Evolutionary conservation across 2,113 vertebrate genomes (phyloP).

Genomic region (Seriola quinqueradiata): DNA sequence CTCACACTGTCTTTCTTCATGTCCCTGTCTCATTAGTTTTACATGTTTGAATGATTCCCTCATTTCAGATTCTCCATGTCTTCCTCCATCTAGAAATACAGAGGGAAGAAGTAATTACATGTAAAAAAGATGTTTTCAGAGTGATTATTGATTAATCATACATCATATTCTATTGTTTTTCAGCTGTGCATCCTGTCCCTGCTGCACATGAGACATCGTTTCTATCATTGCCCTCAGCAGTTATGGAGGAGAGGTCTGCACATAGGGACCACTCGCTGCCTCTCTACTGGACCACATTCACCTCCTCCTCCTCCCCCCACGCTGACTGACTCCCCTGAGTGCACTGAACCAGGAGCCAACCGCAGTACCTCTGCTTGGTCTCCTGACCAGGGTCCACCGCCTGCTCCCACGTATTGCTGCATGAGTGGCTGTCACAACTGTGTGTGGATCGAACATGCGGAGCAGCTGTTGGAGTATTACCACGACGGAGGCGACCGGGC

Average conservation of each 20-base stretch:
- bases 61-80: no score
- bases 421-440: conserved; percentile 95
- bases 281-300: not conserved
- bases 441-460: conserved; percentile 91
- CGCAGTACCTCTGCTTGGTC: conserved; percentile 15
- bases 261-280: not conserved
- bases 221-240: not conserved
- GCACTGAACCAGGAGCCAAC: fast-evolving
- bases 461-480: conserved; percentile 87
- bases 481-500: conserved; percentile 86
- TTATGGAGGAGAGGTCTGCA: conserved; percentile 2
- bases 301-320: not conserved
- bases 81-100: not conserved
- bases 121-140: not conserved
- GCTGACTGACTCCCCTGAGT: fast-evolving
- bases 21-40: no score
- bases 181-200: conserved; percentile 63
- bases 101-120: not conserved
- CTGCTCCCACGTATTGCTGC: conserved; percentile 90
- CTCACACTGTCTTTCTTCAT: no score
- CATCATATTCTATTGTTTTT: not conserved
- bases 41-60: no score
- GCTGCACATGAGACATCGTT: not conserved
- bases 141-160: not conserved
- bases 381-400: conserved; percentile 50